Conservation (phyloP, 2,113 vertebrate genomes). For the Chinchilla lanigera region DNA sequence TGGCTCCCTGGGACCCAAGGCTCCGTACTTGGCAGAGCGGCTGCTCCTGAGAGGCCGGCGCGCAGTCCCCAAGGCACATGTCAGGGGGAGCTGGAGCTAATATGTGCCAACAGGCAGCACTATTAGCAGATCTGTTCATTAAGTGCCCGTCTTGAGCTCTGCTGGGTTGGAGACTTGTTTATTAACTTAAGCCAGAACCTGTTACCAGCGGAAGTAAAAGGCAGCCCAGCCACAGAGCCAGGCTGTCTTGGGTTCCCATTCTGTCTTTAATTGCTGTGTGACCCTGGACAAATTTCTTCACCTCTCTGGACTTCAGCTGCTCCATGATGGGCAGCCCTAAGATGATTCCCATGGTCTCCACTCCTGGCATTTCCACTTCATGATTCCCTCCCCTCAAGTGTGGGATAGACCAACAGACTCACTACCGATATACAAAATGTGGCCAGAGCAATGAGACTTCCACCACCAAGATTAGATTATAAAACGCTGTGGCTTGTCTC, state of each 20-base stretch:
- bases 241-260: background rate
- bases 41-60: slow-evolving; percentile 20
- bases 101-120: slow-evolving; percentile 67
- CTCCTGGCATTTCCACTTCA: background rate
- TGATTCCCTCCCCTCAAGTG: background rate
- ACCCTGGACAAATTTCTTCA: background rate
- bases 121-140: slow-evolving; percentile 67
- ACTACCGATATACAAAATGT: background rate
- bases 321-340: background rate
- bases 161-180: slow-evolving; percentile 57
- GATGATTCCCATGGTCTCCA: background rate
- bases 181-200: slow-evolving; percentile 57
- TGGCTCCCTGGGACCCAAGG: slow-evolving; percentile 25
- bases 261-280: background rate
- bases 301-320: background rate
- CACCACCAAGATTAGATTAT: background rate
- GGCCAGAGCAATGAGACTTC: background rate
- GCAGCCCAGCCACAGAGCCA: background rate
- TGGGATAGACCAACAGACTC: background rate
- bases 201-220: slow-evolving; percentile 56
- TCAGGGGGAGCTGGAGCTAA: slow-evolving; percentile 39
- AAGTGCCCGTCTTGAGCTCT: slow-evolving; percentile 56
- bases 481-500: background rate
- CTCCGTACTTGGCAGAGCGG: slow-evolving; percentile 38
- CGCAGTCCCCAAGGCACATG: slow-evolving; percentile 19